A percentile compares a stretch with the other conserved stretches of the same genome.
phyloP scores from a whole-genome alignment of 2,888 invertebrate genomes.

The Drosophila mimetica region DNA sequence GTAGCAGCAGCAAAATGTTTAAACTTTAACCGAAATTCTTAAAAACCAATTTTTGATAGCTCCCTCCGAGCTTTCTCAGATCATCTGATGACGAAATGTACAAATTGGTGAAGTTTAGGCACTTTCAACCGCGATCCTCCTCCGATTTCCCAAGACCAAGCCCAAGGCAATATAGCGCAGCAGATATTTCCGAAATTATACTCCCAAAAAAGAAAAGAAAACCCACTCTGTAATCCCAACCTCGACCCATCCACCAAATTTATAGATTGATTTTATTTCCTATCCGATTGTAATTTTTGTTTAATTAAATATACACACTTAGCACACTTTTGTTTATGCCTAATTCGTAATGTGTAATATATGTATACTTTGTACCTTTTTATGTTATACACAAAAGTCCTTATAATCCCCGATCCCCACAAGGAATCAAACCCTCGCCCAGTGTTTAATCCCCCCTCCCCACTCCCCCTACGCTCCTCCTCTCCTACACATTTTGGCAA shows the following conservation, averaged over 20 bases:
- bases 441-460: conserved; percentile 44
- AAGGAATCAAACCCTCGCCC: conserved; percentile 40
- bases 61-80: conserved; percentile 85
- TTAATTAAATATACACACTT: conserved; percentile 42
- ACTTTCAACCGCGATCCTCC: conserved; percentile 44
- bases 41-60: conserved; percentile 55
- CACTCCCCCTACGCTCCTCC: conserved; percentile 14
- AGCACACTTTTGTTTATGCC: conserved; percentile 72
- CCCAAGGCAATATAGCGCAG: conserved; percentile 38
- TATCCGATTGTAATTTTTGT: conserved; percentile 37
- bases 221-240: background rate
- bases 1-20: conserved; percentile 56
- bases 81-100: conserved; percentile 90
- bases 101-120: conserved; percentile 85
- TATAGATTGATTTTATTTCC: conserved; percentile 19
- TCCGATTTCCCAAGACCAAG: conserved; percentile 13
- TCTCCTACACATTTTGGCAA: conserved; percentile 45
- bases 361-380: conserved; percentile 75
- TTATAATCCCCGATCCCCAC: background rate
- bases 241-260: background rate
- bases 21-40: conserved; percentile 71
- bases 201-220: background rate
- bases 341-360: conserved; percentile 72
- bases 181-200: conserved; percentile 41
- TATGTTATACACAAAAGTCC: conserved; percentile 47